Percentiles rank a stretch among this genome's conserved stretches.
These are phyloP conservation scores for Coilia nasus DNA, from an alignment of 2,797 vertebrate species.

Conservation along the genomic window DNA sequence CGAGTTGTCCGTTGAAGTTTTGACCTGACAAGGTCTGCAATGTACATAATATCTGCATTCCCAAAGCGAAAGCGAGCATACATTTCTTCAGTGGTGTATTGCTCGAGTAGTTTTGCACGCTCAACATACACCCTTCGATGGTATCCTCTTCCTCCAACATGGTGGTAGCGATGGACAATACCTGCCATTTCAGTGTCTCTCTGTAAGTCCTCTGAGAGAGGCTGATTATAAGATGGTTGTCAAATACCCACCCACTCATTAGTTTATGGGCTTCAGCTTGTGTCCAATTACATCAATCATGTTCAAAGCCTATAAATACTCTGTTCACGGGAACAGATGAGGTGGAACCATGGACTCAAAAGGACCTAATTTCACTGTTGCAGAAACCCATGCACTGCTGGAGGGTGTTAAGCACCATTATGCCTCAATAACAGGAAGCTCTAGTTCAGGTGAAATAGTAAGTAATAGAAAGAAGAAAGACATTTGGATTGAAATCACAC, in stretches of 20 bases:
- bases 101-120: constrained; percentile 43
- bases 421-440: constrained; percentile 43
- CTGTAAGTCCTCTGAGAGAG: constrained; percentile 39
- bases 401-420: constrained; percentile 44
- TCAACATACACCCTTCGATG: constrained; percentile 43
- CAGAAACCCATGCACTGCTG: constrained; percentile 43
- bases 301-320: no score
- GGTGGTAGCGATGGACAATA: constrained; percentile 37
- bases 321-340: no score
- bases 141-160: constrained; percentile 39
- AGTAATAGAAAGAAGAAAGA: no score
- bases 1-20: constrained; percentile 42
- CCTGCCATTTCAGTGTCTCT: constrained; percentile 42
- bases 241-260: constrained; percentile 27
- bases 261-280: no score
- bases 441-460: constrained; percentile 40
- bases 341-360: constrained; percentile 44
- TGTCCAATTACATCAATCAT: no score
- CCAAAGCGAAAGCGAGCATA: constrained; percentile 46
- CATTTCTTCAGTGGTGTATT: constrained; percentile 43
- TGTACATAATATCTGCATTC: constrained; percentile 45
- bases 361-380: constrained; percentile 51
- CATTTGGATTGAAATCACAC: constrained; percentile 47
- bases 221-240: no score
- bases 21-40: constrained; percentile 52